Percentiles rank a stretch among this genome's conserved stretches.
Conservation (phyloP, 2,888 invertebrate genomes). For the Meganola albula region DNA sequence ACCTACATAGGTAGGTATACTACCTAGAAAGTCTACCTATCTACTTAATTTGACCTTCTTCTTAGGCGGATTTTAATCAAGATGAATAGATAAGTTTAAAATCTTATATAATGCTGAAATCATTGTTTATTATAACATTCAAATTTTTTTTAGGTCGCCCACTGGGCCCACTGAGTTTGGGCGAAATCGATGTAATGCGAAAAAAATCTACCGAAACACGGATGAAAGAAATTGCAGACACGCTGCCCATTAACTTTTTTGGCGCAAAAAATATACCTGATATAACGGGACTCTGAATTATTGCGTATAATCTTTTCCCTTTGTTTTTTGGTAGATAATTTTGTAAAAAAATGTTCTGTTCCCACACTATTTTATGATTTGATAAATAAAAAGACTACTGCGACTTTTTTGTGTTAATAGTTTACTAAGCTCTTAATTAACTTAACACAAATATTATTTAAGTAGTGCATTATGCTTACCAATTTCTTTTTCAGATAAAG, state of each 20-base stretch:
- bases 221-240: constrained; percentile 69
- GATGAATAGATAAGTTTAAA: not conserved
- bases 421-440: too few relatives aligned
- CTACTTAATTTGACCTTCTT: too few relatives aligned
- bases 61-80: not conserved
- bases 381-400: too few relatives aligned
- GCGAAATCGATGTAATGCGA: constrained; percentile 41
- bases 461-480: too few relatives aligned
- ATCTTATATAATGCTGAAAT: constrained; percentile 20
- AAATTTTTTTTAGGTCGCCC: constrained; percentile 37
- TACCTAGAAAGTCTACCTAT: too few relatives aligned
- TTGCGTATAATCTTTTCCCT: constrained; percentile 64
- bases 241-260: constrained; percentile 65
- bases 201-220: constrained; percentile 47
- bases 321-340: constrained; percentile 56
- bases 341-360: constrained; percentile 41
- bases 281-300: constrained; percentile 69
- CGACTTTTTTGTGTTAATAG: too few relatives aligned
- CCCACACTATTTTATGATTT: constrained; percentile 53
- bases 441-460: too few relatives aligned
- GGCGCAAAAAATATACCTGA: constrained; percentile 44
- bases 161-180: constrained; percentile 61
- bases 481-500: too few relatives aligned
- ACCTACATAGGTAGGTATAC: too few relatives aligned
- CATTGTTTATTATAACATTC: constrained; percentile 26